These are phyloP conservation scores for Pleuronectes platessa DNA, from an alignment of 2,113 vertebrate genomes.

Conservation along the genomic window DNA sequence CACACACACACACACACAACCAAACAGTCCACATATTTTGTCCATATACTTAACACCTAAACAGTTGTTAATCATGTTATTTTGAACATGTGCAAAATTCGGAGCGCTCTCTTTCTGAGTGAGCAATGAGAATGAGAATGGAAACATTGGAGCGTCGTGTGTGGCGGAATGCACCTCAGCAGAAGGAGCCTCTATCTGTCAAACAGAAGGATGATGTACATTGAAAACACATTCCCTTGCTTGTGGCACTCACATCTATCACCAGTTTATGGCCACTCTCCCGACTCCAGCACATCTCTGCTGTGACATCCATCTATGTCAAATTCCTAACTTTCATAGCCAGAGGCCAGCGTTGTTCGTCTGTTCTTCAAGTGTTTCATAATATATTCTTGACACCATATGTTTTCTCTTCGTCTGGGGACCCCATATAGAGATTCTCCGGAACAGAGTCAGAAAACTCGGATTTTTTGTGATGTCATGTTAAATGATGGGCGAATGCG, in stretches of 20 bases:
- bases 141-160: constrained; percentile 34
- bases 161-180: constrained; percentile 60
- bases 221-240: constrained; percentile 75
- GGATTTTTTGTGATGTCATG: not conserved
- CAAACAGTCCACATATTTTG: too few species aligned
- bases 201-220: constrained; percentile 73
- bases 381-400: constrained; percentile 48
- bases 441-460: constrained; percentile 10
- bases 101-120: constrained; percentile 17
- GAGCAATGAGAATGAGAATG: constrained; percentile 49
- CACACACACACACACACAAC: too few species aligned
- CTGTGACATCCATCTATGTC: constrained; percentile 75
- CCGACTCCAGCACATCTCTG: constrained; percentile 60
- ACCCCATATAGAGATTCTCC: not conserved
- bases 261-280: constrained; percentile 73
- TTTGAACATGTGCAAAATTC: constrained; percentile 41
- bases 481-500: constrained; percentile 36
- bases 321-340: constrained; percentile 63
- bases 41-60: too few species aligned
- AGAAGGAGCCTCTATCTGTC: constrained; percentile 64
- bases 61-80: constrained; percentile 16
- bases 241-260: constrained; percentile 75
- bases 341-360: constrained; percentile 42
- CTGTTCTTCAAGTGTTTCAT: constrained; percentile 55
- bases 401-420: constrained; percentile 35